phyloP scores from a whole-genome alignment of 2,113 vertebrate species.

The Poecile atricapillus region DNA sequence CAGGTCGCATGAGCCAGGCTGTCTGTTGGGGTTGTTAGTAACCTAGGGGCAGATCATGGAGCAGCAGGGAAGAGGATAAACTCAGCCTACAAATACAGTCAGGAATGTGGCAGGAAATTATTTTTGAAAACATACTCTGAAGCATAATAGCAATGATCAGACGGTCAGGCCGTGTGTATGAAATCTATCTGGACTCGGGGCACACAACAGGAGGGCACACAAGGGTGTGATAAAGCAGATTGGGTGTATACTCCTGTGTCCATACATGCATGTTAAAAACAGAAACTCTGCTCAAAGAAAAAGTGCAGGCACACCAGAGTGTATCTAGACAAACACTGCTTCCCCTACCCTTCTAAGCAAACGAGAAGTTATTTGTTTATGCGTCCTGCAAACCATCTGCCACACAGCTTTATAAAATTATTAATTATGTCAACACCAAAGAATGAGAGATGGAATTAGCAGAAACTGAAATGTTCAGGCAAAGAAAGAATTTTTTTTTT shows the following conservation, averaged over 20 bases:
- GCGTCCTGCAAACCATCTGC: not conserved
- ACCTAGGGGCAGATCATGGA: constrained; percentile 79
- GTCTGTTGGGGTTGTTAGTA: constrained; percentile 80
- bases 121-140: constrained; percentile 73
- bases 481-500: accelerated
- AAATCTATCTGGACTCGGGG: constrained; percentile 9
- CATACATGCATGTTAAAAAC: not conserved
- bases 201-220: not conserved
- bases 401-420: not conserved
- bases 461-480: not conserved
- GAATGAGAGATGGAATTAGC: not conserved
- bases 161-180: constrained; percentile 2
- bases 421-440: not conserved
- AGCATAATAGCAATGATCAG: constrained; percentile 72
- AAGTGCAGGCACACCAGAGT: not conserved
- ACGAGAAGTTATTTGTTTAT: not conserved
- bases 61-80: constrained; percentile 82
- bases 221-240: not conserved
- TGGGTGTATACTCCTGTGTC: not conserved
- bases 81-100: constrained; percentile 76
- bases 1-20: constrained; percentile 78
- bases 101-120: constrained; percentile 84
- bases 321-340: not conserved
- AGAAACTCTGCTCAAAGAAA: not conserved
- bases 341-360: not conserved